Conservation (phyloP, 2,797 vertebrate genomes). For the Caiman crocodilus region DNA sequence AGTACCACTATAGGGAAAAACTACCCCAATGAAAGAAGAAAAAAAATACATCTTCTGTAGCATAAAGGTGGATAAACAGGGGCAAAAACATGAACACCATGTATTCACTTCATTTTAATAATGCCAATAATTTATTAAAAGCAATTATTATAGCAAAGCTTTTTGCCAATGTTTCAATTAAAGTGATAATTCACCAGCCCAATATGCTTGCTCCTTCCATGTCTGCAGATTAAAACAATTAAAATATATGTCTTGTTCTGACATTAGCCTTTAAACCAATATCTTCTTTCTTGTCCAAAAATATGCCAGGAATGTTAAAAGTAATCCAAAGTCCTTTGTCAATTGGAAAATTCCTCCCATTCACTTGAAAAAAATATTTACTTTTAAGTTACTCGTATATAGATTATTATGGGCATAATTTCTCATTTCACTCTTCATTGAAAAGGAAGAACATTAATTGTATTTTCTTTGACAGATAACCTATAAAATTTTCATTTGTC, state of each 20-base stretch:
- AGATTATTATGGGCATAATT: neutral
- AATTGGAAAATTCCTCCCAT: neutral
- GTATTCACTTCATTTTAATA: slow-evolving; percentile 65
- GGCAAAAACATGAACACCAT: slow-evolving; percentile 45
- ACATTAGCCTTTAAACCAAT: slow-evolving; percentile 7
- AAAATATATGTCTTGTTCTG: slow-evolving; percentile 38
- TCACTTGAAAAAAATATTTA: neutral
- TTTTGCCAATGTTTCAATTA: slow-evolving; percentile 52
- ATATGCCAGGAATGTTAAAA: neutral
- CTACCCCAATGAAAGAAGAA: slow-evolving; percentile 68
- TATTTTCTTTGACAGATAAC: neutral
- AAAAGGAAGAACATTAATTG: neutral
- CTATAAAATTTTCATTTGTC: neutral
- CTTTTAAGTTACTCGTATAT: slow-evolving; percentile 3
- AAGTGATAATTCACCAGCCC: slow-evolving; percentile 50
- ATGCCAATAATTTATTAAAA: slow-evolving; percentile 75
- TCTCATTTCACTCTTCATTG: neutral
- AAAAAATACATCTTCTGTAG: slow-evolving; percentile 70
- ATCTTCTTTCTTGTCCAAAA: neutral
- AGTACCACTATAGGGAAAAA: slow-evolving; percentile 71
- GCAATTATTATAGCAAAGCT: slow-evolving; percentile 52
- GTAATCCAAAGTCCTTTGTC: neutral
- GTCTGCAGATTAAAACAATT: slow-evolving; percentile 43
- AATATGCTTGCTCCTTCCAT: slow-evolving; percentile 44
- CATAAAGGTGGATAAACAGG: slow-evolving; percentile 66